These are phyloP conservation scores for Anthopleura xanthogrammica DNA, from an alignment of 92 coral and sea anemone genomes.

Conservation along the genomic window DNA sequence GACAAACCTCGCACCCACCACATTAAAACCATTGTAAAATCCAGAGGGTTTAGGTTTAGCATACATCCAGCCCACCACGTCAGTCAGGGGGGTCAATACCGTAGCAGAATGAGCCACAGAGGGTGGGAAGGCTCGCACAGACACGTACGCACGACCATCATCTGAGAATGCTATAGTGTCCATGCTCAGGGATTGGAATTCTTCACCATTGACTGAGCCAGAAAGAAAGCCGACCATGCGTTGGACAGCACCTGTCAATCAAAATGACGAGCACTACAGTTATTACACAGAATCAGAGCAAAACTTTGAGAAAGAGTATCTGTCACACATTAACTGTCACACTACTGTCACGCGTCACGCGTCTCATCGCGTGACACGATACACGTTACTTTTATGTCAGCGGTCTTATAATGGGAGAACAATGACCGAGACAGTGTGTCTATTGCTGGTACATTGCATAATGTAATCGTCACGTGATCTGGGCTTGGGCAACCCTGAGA, in stretches of 20 bases:
- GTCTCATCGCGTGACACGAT: no score
- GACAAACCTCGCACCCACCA: constrained; percentile 65
- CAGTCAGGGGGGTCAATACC: constrained; percentile 70
- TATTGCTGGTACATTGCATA: no score
- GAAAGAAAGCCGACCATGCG: constrained; percentile 71
- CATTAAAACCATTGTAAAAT: constrained; percentile 58
- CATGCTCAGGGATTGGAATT: constrained; percentile 30
- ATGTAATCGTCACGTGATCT: no score
- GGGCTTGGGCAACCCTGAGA: no score
- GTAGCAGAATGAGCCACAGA: constrained; percentile 52
- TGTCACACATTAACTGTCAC: background rate
- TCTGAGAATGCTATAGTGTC: constrained; percentile 60
- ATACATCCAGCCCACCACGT: constrained; percentile 69
- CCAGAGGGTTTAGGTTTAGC: constrained; percentile 44
- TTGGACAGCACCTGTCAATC: constrained; percentile 51
- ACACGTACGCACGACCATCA: constrained; percentile 74
- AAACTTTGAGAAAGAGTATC: background rate
- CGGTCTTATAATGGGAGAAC: no score
- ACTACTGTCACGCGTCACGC: no score
- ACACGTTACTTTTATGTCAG: no score
- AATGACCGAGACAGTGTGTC: no score
- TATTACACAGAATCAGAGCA: no score
- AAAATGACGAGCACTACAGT: background rate
- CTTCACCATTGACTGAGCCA: constrained; percentile 61
- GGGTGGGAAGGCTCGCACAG: constrained; percentile 61